Conservation (phyloP, 2,113 vertebrate genomes). For the Centropus bengalensis region DNA sequence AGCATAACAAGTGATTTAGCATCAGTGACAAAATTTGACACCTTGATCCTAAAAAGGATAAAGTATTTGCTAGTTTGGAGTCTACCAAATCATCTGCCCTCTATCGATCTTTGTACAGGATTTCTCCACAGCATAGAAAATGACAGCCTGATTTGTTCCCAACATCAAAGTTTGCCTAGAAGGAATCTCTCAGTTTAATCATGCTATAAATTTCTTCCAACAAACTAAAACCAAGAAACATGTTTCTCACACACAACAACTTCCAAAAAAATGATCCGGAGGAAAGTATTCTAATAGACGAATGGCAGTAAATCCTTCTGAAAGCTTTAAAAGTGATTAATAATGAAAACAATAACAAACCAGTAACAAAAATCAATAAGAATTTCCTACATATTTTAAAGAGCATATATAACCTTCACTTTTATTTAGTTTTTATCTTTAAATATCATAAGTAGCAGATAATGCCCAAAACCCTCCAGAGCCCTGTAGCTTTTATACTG, state of each 20-base stretch:
- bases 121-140: constrained; percentile 7
- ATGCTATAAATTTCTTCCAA: neutral
- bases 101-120: neutral
- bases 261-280: neutral
- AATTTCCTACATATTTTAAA: neutral
- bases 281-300: neutral
- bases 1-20: neutral
- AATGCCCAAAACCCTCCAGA: neutral
- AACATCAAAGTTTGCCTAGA: neutral
- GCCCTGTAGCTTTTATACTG: neutral
- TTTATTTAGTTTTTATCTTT: neutral
- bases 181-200: constrained; percentile 28
- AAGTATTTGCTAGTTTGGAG: neutral
- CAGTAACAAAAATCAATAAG: neutral
- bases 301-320: neutral
- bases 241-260: neutral
- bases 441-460: neutral
- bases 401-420: neutral
- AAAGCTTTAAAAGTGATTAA: neutral
- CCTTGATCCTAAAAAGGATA: neutral
- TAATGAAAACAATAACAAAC: neutral
- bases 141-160: constrained; percentile 26
- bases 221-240: neutral
- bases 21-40: neutral
- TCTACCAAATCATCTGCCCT: neutral